Percentiles rank a stretch among this genome's conserved stretches.
Evolutionary conservation across 2,797 vertebrate species (phyloP).

Genomic region (Thaleichthys pacificus): DNA sequence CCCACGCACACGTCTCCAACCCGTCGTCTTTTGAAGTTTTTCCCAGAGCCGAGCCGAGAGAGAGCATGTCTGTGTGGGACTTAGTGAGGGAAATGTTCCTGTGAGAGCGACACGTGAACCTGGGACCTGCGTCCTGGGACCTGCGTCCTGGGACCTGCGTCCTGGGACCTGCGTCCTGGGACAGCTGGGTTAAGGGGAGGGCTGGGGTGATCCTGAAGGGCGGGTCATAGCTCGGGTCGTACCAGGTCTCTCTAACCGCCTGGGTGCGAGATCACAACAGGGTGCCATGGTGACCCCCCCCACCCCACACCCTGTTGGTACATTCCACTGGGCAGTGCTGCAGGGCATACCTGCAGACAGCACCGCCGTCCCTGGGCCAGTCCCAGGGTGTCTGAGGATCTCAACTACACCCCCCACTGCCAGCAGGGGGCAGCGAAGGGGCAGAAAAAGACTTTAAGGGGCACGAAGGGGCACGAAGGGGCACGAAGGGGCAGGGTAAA

Average conservation of each 20-base stretch:
- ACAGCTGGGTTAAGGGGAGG: neutral
- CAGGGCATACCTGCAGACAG: constrained; percentile 6
- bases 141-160: too few relatives aligned
- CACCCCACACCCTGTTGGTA: neutral
- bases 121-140: too few relatives aligned
- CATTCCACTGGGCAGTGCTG: constrained; percentile 22
- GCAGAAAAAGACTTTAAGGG: too few relatives aligned
- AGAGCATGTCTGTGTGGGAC: too few relatives aligned
- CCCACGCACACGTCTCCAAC: constrained; percentile 23
- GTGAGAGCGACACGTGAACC: constrained; percentile 5
- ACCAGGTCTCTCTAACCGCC: constrained; percentile 5
- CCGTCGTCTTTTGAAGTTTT: constrained; percentile 27
- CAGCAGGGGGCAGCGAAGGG: neutral
- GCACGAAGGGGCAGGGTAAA: too few relatives aligned
- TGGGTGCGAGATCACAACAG: constrained; percentile 7
- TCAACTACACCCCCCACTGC: constrained; percentile 32
- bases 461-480: too few relatives aligned
- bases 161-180: too few relatives aligned
- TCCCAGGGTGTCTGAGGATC: too few relatives aligned
- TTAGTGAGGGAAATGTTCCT: neutral
- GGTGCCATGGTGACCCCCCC: constrained; percentile 5
- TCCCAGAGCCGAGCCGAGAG: too few relatives aligned
- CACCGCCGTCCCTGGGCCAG: too few relatives aligned
- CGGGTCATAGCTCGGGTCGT: neutral
- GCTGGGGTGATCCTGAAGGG: neutral